Base-by-base conservation (phyloP, 2,888 invertebrate genomes). In the Sisyra nigra region DNA sequence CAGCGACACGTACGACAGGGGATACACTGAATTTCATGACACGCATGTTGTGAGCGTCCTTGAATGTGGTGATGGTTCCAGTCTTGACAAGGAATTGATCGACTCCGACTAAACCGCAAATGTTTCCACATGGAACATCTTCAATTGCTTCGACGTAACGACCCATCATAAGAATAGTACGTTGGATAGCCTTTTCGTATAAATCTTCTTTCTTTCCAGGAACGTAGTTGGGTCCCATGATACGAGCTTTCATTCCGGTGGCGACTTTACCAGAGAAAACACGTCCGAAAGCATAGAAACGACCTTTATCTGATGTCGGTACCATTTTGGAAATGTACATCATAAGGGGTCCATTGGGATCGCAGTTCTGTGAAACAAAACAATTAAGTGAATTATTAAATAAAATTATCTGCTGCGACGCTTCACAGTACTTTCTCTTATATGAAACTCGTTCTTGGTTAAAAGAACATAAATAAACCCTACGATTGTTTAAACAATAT, bases 281-380 rank as follows among this genome's bases (percentile, higher is more conserved):
- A 68, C 98, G 94, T 41, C 98, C 98, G 65, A 99, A 99, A 47
- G 98, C 98, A 67, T 96, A 99, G 82, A 99, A 99, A 62, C 98
- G 86, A 48, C 98, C 98, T 72, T 99, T 99, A 67, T 99, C 98
- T 10, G 92, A 84, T 11, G 98, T 99, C 52, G 98, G 98, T 63
- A 99, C 98, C 98, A 99, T 99, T 71, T 99, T 99, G 40, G 94
- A 94, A 52, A 99, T 76, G 77, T 99, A 99, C 98, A 99, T 99
- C 96, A 99, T 98, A 46, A 99, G 75, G 11, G 96, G 97, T 35
- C 86, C 98, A 53, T 91, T 85, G 10, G 97, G 84, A 66, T 99
- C 93, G 61, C 98, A 99, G 59, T 61, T 84, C 79, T 87, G n/a
- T n/a, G 52, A 6, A 59, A 55, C 46, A 46, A 37, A 34, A 33